Conservation (phyloP, 2,113 vertebrate genomes). For the Anthoscopus minutus region DNA sequence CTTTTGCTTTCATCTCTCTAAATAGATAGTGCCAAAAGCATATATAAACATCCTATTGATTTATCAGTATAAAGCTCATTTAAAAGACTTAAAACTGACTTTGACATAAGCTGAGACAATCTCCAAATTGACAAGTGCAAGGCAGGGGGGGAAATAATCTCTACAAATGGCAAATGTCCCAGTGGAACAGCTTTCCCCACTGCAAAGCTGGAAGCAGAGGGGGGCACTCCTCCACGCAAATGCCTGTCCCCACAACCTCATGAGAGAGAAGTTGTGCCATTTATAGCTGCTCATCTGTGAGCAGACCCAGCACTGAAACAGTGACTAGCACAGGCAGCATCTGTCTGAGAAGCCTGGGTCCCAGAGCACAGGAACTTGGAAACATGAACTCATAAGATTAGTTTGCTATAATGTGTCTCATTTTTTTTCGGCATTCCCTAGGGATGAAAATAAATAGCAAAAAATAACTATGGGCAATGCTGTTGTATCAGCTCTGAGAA, state of each 20-base stretch:
- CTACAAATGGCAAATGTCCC: not conserved
- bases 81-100: not conserved
- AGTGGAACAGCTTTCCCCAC: not conserved
- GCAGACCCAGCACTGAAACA: not conserved
- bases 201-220: rapidly evolving
- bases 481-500: not conserved
- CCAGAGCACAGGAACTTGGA: not conserved
- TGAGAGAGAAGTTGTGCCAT: not conserved
- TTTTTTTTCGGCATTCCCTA: not conserved
- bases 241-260: not conserved
- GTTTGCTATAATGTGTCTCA: not conserved
- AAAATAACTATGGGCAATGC: not conserved
- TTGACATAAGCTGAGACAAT: not conserved
- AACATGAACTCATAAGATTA: rapidly evolving
- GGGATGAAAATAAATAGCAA: not conserved
- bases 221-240: not conserved
- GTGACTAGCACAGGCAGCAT: not conserved
- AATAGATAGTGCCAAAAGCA: not conserved
- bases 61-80: not conserved
- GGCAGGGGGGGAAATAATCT: not conserved
- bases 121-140: not conserved
- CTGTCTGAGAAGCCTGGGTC: not conserved
- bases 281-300: not conserved
- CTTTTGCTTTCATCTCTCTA: not conserved
- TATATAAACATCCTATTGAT: not conserved